Evolutionary conservation across 2,888 invertebrate species (phyloP).

Genomic region (Drosophila meridiana): DNA sequence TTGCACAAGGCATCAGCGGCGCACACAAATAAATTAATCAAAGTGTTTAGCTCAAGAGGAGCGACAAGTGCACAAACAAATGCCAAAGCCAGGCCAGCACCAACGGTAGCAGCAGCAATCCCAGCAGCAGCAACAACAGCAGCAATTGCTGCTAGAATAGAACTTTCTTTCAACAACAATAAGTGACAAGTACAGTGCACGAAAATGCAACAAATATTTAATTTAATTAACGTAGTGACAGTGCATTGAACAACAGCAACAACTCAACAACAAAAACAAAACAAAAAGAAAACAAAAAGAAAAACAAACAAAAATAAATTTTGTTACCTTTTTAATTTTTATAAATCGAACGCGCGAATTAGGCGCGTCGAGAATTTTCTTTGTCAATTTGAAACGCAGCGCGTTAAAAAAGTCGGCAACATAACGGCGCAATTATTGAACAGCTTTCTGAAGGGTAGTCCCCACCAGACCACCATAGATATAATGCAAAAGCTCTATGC

Average conservation of each 20-base stretch:
- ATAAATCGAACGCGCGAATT: constrained; percentile 48
- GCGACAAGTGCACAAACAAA: constrained; percentile 75
- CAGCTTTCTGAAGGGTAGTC: constrained; percentile 83
- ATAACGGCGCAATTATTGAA: constrained; percentile 84
- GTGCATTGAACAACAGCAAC: constrained; percentile 63
- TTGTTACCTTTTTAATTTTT: constrained; percentile 46
- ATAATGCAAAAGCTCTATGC: constrained; percentile 85
- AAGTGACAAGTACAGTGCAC: constrained; percentile 64
- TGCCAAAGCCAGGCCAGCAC: constrained; percentile 48
- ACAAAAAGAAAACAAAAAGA: neutral
- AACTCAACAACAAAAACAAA: constrained; percentile 6
- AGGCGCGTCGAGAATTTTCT: constrained; percentile 43
- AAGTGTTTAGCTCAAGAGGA: constrained; percentile 62
- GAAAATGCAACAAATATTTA: constrained; percentile 65
- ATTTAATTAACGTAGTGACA: constrained; percentile 65
- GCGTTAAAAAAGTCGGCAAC: constrained; percentile 80
- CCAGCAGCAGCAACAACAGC: constrained; percentile 12
- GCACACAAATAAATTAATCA: constrained; percentile 75
- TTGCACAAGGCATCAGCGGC: constrained; percentile 62
- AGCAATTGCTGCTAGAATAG: constrained; percentile 36
- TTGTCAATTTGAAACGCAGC: constrained; percentile 43
- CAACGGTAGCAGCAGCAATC: constrained; percentile 26
- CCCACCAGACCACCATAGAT: constrained; percentile 84
- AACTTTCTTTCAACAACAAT: constrained; percentile 33
- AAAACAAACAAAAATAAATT: constrained; percentile 23